phyloP scores from a whole-genome alignment of 2,113 vertebrate genomes.

The Catharus minimus region DNA sequence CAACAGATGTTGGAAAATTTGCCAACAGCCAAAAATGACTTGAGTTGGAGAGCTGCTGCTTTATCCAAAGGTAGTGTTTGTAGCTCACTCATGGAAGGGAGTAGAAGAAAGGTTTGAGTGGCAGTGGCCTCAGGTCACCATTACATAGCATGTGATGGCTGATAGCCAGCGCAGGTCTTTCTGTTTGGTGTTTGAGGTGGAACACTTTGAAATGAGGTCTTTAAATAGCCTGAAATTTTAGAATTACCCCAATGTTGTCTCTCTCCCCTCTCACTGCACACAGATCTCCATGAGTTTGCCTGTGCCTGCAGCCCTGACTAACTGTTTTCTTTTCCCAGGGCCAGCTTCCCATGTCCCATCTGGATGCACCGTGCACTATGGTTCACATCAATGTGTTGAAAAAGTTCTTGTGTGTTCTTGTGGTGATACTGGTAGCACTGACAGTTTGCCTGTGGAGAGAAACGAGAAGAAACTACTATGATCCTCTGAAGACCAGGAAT shows the following conservation, averaged over 20 bases:
- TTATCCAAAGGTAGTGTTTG: not conserved
- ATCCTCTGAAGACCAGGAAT: conserved; percentile 41
- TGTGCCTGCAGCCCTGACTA: not conserved
- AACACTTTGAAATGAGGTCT: not conserved
- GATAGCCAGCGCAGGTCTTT: not conserved
- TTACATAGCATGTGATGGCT: not conserved
- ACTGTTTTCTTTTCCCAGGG: conserved; percentile 49
- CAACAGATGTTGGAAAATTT: not conserved
- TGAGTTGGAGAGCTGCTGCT: conserved; percentile 27
- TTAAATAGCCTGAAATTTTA: not conserved
- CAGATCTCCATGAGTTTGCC: not conserved
- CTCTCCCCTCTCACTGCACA: not conserved
- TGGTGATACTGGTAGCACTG: conserved; percentile 68
- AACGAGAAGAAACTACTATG: conserved; percentile 65
- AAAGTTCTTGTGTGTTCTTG: conserved; percentile 61
- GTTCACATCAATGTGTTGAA: conserved; percentile 73
- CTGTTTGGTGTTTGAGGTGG: not conserved
- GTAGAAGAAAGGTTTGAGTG: not conserved
- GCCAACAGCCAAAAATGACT: conserved; percentile 17
- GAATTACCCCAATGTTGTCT: not conserved
- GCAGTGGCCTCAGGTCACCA: not conserved
- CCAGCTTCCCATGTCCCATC: not conserved
- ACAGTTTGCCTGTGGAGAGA: conserved; percentile 77
- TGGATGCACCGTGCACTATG: conserved; percentile 69
- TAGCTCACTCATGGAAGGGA: not conserved